Conservation (phyloP, 2,888 invertebrate species). For the Dicycla oo region DNA sequence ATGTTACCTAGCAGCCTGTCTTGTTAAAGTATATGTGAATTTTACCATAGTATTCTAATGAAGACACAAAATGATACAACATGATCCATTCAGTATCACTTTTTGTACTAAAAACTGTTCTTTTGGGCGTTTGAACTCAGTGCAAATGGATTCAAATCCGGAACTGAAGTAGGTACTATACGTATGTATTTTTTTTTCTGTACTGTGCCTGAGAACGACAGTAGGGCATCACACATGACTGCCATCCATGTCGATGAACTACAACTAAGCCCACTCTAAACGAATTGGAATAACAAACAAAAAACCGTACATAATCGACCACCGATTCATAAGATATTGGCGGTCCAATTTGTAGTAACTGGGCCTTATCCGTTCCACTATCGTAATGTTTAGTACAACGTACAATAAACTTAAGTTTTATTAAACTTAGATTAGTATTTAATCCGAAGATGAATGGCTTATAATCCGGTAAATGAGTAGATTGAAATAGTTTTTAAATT, state of each 20-base stretch:
- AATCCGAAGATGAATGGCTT: slow-evolving; percentile 24
- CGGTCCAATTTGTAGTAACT: slow-evolving; percentile 32
- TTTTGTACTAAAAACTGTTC: too few relatives aligned
- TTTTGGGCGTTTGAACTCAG: slow-evolving; percentile 1
- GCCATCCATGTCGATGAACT: slow-evolving; percentile 44
- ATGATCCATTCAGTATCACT: too few relatives aligned
- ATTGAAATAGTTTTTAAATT: slow-evolving; percentile 4
- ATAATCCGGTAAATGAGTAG: slow-evolving; percentile 4
- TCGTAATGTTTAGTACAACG: slow-evolving; percentile 6
- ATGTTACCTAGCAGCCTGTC: too few relatives aligned
- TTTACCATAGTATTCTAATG: too few relatives aligned
- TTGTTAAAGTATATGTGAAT: too few relatives aligned
- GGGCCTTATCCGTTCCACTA: slow-evolving; percentile 48
- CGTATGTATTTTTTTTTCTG: slow-evolving; percentile 14
- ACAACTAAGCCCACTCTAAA: slow-evolving; percentile 25
- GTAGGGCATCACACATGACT: slow-evolving; percentile 19
- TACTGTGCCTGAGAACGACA: neutral
- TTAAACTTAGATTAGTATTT: slow-evolving; percentile 26
- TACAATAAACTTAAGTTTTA: slow-evolving; percentile 27
- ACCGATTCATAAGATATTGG: slow-evolving; percentile 47
- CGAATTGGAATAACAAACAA: slow-evolving; percentile 38
- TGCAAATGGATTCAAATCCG: slow-evolving; percentile 21
- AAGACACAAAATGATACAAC: too few relatives aligned
- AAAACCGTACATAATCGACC: slow-evolving; percentile 36
- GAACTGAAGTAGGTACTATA: slow-evolving; percentile 25